Evolutionary conservation across 2,888 invertebrate species (phyloP), one percentile per base, ranked within the genome.

Genomic region (Meliscaeva auricollis): DNA sequence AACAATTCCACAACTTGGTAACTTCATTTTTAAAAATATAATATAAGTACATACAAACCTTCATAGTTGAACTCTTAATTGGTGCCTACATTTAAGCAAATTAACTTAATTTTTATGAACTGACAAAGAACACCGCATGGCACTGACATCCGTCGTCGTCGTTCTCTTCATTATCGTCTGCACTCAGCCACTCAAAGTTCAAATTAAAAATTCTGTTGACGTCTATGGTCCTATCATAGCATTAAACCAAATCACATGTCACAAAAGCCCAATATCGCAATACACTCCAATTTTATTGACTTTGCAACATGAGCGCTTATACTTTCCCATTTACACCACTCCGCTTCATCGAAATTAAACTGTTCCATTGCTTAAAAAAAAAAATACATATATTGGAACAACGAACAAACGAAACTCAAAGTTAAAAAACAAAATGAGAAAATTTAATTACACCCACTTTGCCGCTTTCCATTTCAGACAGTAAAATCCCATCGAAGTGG

Each of bases 371-470:
- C 66, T 66, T n/a, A 35, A 20, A 66, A 66, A 48, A 41, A 60
- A 5, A 1, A 35, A 6, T 1, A 46, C 17, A 6, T 1, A 46
- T 11, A 15, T 17, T 15, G 46, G 7, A 2, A 7, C 7, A 15
- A 46, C 17, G n/a, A n/a, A 38, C 35, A 54, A 15, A 8, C 15
- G 41, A 3, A 7, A 2, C 15, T 17, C 17, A 70, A 76, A 70
- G 69, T 70, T 50, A 68, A 81, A 76, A 50, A 32, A 35, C 50
- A 41, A 72, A 81, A 76, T 68, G 80, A 54, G 48, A 6, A 85
- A 81, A 85, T 81, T 85, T 85, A 85, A 85, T 85, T 85, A 81
- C 81, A 85, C 81, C 75, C 84, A 73, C 84, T 73, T 76, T 46
- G 30, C 22, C 56, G 52, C 66, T 38, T 52, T 74, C 66, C 75